Percentiles rank a stretch among this genome's conserved stretches.
These are phyloP conservation scores for Balaeniceps rex DNA, from an alignment of 2,113 vertebrate genomes.

Conservation along the genomic window DNA sequence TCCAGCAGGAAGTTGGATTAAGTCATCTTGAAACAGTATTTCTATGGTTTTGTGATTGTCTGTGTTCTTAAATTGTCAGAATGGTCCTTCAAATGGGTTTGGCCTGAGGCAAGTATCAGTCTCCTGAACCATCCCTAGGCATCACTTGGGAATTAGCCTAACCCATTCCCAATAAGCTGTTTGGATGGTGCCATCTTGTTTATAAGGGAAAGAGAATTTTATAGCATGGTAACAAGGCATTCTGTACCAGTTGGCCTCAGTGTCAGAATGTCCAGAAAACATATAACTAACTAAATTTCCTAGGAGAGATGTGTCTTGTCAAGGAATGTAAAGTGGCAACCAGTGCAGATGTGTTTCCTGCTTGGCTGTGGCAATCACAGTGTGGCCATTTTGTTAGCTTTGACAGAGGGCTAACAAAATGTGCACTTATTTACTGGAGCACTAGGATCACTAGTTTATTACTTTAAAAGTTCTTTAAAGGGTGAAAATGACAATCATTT, in stretches of 20 bases:
- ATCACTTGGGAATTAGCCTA: not conserved
- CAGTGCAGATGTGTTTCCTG: not conserved
- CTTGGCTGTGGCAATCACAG: not conserved
- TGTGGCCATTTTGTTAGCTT: not conserved
- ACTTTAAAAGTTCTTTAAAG: constrained; percentile 21
- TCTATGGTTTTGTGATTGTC: not conserved
- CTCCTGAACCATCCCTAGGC: not conserved
- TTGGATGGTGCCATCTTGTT: not conserved
- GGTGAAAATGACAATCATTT: constrained; percentile 19
- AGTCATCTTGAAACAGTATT: not conserved
- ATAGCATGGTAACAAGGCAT: not conserved
- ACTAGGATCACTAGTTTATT: not conserved
- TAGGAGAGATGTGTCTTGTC: not conserved
- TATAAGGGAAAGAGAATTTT: not conserved
- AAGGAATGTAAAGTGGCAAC: not conserved
- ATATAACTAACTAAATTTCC: not conserved
- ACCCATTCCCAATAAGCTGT: not conserved
- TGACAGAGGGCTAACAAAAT: not conserved
- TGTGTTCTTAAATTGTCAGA: not conserved
- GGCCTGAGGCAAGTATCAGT: too few relatives aligned
- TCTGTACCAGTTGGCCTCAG: not conserved
- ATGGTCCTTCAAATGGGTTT: not conserved
- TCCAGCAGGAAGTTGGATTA: not conserved
- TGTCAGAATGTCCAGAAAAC: not conserved
- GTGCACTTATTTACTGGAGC: not conserved